Percentiles rank a stretch among this genome's conserved stretches.
Evolutionary conservation across 2,888 invertebrate species (phyloP).

Genomic region (Tineola bisselliella): DNA sequence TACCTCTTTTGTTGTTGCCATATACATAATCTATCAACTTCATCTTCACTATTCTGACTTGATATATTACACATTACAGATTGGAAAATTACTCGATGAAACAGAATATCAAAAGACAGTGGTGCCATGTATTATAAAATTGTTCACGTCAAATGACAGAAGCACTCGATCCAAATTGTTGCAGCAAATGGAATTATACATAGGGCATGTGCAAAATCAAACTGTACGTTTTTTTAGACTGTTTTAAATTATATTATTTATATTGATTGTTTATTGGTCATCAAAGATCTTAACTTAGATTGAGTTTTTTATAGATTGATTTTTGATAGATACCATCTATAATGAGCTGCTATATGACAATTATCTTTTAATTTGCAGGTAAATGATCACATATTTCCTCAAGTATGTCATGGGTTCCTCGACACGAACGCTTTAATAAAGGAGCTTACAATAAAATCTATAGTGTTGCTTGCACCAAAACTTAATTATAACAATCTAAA

Average conservation of each 20-base stretch:
- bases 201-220: slow-evolving; percentile 79
- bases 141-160: slow-evolving; percentile 95
- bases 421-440: slow-evolving; percentile 97
- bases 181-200: slow-evolving; percentile 93
- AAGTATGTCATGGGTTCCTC: slow-evolving; percentile 93
- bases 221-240: slow-evolving; percentile 66
- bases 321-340: no score
- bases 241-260: no score
- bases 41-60: no score
- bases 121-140: slow-evolving; percentile 96
- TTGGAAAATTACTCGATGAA: slow-evolving; percentile 90
- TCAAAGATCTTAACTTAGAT: no score
- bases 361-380: slow-evolving; percentile 60
- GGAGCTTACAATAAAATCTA: slow-evolving; percentile 98
- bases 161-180: slow-evolving; percentile 93
- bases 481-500: slow-evolving; percentile 97
- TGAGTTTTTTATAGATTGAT: no score
- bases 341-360: not conserved
- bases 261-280: no score
- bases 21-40: no score
- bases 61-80: slow-evolving; percentile 59
- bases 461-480: slow-evolving; percentile 94
- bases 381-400: slow-evolving; percentile 95
- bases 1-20: no score
- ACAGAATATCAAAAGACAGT: slow-evolving; percentile 95